phyloP scores from a whole-genome alignment of 2,888 invertebrate genomes.

The Phaonia tiefii region DNA sequence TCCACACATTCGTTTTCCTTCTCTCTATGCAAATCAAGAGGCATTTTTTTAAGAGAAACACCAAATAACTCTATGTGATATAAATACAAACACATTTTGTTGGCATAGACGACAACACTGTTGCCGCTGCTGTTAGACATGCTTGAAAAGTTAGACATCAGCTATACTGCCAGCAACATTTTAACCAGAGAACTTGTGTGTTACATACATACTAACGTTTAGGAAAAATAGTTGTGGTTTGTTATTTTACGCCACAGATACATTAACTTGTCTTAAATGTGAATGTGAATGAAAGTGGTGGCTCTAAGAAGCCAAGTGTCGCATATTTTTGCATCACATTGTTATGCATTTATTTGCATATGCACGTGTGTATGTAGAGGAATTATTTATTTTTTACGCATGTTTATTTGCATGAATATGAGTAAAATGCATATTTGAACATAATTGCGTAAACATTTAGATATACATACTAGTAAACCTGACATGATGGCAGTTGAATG shows the following conservation, averaged over 20 bases:
- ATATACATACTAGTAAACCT: slow-evolving; percentile 38
- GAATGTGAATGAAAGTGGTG: slow-evolving; percentile 2
- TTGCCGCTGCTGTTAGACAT: slow-evolving; percentile 29
- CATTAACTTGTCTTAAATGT: slow-evolving; percentile 30
- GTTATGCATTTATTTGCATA: not conserved
- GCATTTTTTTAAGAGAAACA: not conserved
- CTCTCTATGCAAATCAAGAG: too few relatives aligned
- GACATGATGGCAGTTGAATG: slow-evolving; percentile 9
- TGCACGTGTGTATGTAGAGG: not conserved
- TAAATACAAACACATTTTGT: slow-evolving; percentile 18
- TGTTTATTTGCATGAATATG: too few relatives aligned
- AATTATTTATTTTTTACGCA: too few relatives aligned
- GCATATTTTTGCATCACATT: slow-evolving; percentile 29
- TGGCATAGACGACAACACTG: not conserved
- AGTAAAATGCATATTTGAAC: too few relatives aligned
- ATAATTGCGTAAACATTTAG: slow-evolving; percentile 18
- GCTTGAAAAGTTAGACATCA: slow-evolving; percentile 26
- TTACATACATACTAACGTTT: slow-evolving; percentile 22
- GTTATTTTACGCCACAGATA: slow-evolving; percentile 14
- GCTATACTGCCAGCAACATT: not conserved
- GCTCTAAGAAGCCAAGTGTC: not conserved
- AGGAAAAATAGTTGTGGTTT: slow-evolving; percentile 38
- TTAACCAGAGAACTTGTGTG: slow-evolving; percentile 11
- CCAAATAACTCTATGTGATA: slow-evolving; percentile 5
- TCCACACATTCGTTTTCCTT: too few relatives aligned